Evolutionary conservation across 2,113 vertebrate genomes (phyloP).

Genomic region (Picathartes gymnocephalus): DNA sequence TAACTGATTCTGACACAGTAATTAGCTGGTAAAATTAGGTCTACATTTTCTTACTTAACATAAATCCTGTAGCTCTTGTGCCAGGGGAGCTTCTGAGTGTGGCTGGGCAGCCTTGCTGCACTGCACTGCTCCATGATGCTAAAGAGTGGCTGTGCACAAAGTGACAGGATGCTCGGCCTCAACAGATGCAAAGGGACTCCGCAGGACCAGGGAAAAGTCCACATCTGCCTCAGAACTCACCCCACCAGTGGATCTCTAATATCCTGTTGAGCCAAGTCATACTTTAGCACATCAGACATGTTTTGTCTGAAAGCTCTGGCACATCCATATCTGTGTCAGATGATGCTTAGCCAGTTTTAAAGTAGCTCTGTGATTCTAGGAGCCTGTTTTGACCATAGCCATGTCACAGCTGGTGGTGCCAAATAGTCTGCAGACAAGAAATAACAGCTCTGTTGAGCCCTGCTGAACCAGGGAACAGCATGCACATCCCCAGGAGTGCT

Average conservation of each 20-base stretch:
- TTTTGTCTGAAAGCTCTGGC: not conserved
- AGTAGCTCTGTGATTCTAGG: not conserved
- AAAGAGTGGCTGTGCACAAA: not conserved
- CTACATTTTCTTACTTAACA: not conserved
- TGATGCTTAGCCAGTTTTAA: not conserved
- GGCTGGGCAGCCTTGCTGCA: not conserved
- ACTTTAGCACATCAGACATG: not conserved
- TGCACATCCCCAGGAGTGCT: not conserved
- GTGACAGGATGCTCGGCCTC: not conserved
- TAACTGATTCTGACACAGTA: not conserved
- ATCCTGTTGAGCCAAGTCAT: not conserved
- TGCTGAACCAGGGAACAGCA: not conserved
- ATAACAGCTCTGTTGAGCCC: not conserved
- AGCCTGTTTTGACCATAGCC: not conserved
- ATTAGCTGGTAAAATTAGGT: not conserved
- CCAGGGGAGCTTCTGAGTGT: not conserved
- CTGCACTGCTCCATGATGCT: accelerated
- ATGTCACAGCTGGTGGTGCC: not conserved
- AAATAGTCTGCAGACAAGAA: not conserved
- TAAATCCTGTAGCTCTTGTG: not conserved
- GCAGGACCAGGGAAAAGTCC: not conserved
- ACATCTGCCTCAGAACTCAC: not conserved
- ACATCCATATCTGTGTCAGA: accelerated
- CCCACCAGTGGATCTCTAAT: not conserved
- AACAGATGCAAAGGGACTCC: not conserved